Base-by-base conservation (phyloP, 2,888 invertebrate species). In the Lysandra coridon region DNA sequence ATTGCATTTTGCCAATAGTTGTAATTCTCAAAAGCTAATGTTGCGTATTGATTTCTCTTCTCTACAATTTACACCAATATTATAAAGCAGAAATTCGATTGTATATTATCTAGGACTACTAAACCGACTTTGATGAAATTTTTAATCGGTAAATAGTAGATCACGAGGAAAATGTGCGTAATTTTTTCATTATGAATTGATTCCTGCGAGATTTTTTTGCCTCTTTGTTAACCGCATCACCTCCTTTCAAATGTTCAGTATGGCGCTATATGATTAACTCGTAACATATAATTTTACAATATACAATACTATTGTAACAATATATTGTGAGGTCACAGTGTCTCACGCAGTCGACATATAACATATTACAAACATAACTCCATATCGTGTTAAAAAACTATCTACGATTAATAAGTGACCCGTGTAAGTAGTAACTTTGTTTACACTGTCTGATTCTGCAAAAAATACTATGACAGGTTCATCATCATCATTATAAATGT, bases 301-400 rank as follows among this genome's bases (percentile, higher is more conserved):
- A 53, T 14, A 14, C 12, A 12, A 10, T 60, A 62, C 23, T 62
- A 62, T 62, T 62, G 23, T 7, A 14, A 62, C 23, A 64, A 10
- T 64, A 12, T 64, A 30, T 64, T 64, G 30, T 37, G 17, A 37
- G 69, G 33, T 69, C 69, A 33, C 12, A 14, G 69, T 14, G 33
- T 37, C 33, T 69, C 37, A 69, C 14, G 33, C 69, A 69, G 4
- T 12, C 17, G 33, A 33, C 14, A 14, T 17, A 69, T 69, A 69
- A 69, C 12, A 69, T 69, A 69, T 69, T 69, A 14, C 69, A 69
- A 37, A 33, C 69, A 69, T 69, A 33, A 69, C 14, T 69, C 69
- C 69, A 4, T 69, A 33, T 33, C 69, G 69, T 69, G 69, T 69
- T 14, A 37, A 69, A 30, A 69, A 12, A 33, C 33, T 5, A 69